Evolutionary conservation across 2,797 vertebrate genomes (phyloP).

Genomic region (Karalla daura): DNA sequence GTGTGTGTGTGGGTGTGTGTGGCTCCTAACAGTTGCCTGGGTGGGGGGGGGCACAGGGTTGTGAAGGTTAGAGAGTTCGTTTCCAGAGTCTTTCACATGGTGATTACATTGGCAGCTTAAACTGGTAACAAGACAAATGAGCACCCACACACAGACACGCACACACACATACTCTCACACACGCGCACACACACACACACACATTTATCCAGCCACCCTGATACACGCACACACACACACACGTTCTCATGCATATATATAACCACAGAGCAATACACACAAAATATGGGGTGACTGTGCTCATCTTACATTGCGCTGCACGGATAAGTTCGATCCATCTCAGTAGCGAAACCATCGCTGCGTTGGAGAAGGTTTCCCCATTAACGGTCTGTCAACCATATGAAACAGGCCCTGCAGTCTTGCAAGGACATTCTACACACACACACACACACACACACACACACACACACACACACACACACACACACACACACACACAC

Average conservation of each 20-base stretch:
- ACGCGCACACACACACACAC: background rate
- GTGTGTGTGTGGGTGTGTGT: slow-evolving; percentile 17
- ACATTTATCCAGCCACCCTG: slow-evolving; percentile 19
- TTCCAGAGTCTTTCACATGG: slow-evolving; percentile 79
- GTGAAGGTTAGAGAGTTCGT: slow-evolving; percentile 75
- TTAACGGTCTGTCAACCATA: slow-evolving; percentile 33
- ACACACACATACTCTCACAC: background rate
- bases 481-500: slow-evolving; percentile 23
- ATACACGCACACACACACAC: slow-evolving; percentile 7
- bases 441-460: slow-evolving; percentile 23
- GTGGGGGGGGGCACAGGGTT: slow-evolving; percentile 47
- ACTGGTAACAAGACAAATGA: slow-evolving; percentile 63
- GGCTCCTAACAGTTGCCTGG: slow-evolving; percentile 36
- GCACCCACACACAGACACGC: slow-evolving; percentile 11
- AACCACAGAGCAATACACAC: slow-evolving; percentile 26
- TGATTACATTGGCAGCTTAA: slow-evolving; percentile 77
- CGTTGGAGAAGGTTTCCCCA: slow-evolving; percentile 30
- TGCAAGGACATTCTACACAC: slow-evolving; percentile 38
- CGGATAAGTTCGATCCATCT: slow-evolving; percentile 18
- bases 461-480: slow-evolving; percentile 13
- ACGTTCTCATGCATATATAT: no score
- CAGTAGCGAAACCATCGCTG: slow-evolving; percentile 19
- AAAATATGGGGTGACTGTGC: background rate
- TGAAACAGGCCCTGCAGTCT: slow-evolving; percentile 35
- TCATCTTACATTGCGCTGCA: slow-evolving; percentile 23